A percentile compares a stretch with the other conserved stretches of the same genome.
phyloP scores from a whole-genome alignment of 2,888 invertebrate genomes.

The Stegana nigrithorax region DNA sequence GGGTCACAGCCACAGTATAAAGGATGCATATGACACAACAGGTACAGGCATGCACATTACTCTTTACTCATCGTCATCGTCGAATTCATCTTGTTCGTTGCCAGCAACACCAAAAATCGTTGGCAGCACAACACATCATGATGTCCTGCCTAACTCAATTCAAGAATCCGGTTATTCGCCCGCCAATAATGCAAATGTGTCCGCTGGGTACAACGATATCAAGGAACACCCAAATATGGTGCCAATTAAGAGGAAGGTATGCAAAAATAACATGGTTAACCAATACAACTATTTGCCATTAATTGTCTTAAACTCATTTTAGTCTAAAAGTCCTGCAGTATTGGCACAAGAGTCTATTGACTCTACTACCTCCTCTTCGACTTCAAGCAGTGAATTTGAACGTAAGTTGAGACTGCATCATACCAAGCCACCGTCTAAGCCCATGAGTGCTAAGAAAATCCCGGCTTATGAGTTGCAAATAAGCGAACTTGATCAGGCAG shows the following conservation, averaged over 20 bases:
- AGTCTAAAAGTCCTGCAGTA: background rate
- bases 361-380: conserved; percentile 23
- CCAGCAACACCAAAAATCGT: conserved; percentile 56
- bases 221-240: conserved; percentile 38
- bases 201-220: background rate
- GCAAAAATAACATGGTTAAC: background rate
- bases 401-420: background rate
- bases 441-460: background rate
- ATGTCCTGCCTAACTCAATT: conserved; percentile 1
- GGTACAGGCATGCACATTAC: conserved; percentile 34
- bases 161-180: conserved; percentile 40
- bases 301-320: background rate
- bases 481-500: conserved; percentile 52
- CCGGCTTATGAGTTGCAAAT: background rate
- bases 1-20: conserved; percentile 14
- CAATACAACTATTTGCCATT: background rate
- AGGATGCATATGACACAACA: conserved; percentile 29
- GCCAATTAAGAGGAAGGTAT: background rate
- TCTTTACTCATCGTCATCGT: conserved; percentile 56
- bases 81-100: conserved; percentile 63
- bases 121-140: too few species aligned
- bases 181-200: conserved; percentile 29
- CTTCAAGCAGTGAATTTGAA: conserved; percentile 24
- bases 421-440: background rate
- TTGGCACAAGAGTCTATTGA: conserved; percentile 20